Percentiles rank a stretch among this genome's conserved stretches.
phyloP scores from a whole-genome alignment of 2,113 vertebrate genomes.

The Pelusios castaneus region DNA sequence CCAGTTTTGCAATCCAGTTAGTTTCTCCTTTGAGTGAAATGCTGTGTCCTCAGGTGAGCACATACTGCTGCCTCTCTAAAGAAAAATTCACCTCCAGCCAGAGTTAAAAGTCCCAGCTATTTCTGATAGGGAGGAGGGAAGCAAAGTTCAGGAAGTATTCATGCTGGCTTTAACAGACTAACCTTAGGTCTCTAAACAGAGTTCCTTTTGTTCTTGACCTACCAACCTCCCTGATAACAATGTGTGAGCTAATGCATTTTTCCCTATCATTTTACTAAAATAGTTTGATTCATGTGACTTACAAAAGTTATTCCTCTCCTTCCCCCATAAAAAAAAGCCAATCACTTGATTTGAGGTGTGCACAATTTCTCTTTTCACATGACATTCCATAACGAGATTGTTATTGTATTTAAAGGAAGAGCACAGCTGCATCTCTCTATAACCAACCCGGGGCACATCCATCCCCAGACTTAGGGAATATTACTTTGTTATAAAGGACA shows the following conservation, averaged over 20 bases:
- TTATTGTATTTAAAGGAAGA: neutral
- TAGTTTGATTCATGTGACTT: neutral
- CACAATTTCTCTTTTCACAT: rapidly evolving
- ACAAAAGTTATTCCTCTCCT: constrained; percentile 1
- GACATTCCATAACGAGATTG: no score
- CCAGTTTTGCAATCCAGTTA: neutral
- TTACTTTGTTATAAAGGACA: neutral
- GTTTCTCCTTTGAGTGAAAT: rapidly evolving
- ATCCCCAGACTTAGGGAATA: neutral
- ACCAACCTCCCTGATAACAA: constrained; percentile 43
- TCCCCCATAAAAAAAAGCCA: no score
- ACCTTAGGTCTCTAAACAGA: constrained; percentile 43
- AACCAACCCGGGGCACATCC: neutral
- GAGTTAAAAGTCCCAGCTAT: neutral
- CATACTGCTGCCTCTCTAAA: neutral
- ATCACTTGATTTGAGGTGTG: neutral
- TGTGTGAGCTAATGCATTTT: neutral
- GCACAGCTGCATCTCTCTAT: neutral
- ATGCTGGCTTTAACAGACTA: neutral
- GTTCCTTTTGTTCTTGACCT: constrained; percentile 66
- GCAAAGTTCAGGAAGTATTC: constrained; percentile 61
- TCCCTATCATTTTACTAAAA: neutral
- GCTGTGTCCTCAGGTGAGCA: constrained; percentile 35
- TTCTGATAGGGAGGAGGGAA: neutral
- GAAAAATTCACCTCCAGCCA: constrained; percentile 17